Base-by-base conservation (phyloP, 2,888 invertebrate genomes). In the Apamea epomidion region DNA sequence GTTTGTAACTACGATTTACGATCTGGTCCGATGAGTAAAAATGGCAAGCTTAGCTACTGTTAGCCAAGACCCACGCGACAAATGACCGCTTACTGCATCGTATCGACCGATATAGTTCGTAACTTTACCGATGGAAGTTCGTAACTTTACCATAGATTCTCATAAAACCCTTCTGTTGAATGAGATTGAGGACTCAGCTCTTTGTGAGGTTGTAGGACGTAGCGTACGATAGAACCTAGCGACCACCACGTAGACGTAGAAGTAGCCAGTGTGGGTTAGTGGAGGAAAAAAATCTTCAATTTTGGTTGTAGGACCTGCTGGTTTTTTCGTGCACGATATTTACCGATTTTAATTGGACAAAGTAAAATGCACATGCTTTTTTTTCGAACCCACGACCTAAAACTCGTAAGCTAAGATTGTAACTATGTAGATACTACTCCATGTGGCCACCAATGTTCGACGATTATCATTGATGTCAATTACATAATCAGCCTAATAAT, bases 1-100 rank as follows among this genome's bases (percentile, higher is more conserved):
- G 64, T 83, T 74, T 37, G 14, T 60, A 76, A 76, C 10, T 54
- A 32, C 2, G 60, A 60, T 83, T 62, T 83, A 84, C 45, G 83
- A 21, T 29, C 37, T 7, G 70, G 21, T 12, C 16, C 32, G 14
- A 81, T n/a, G 42, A 62, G 67, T 72, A 83, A 86, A 83, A 74
- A 85, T 85, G 32, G 48, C 14, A 8, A 32, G 82, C 71, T 86
- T 68, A 29, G 0, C 4, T 3, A 32, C 16, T 21, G 14, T 29
- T n/a, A 42, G 21, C 32, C 32, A 60, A 21, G 16, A 37, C 3
- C 10, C 10, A 18, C 18, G 2, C 0, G 58, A 80, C 5, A 60
- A 70, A 84, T 32, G 69, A 54, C 68, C 5, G 60, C 14, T 14
- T n/a, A 21, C 21, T 68, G 58, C n/a, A 37, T 65, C 18, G 42